A percentile compares a stretch with the other conserved stretches of the same genome.
phyloP scores from a whole-genome alignment of 2,888 invertebrate species.

The Tortrix viridana region DNA sequence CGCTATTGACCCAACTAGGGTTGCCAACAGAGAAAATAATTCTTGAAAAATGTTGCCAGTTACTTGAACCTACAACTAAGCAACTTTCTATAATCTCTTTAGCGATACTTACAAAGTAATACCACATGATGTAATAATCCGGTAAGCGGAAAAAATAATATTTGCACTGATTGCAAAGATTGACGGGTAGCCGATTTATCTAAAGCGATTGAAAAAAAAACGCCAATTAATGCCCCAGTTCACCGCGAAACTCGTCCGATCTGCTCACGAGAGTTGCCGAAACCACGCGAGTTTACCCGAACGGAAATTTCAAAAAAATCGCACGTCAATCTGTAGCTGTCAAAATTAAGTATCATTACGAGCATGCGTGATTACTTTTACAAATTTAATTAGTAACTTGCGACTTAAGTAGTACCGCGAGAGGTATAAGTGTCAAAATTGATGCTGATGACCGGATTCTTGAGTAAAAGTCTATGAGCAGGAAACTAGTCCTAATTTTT shows the following conservation, averaged over 20 bases:
- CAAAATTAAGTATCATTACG: conserved; percentile 41
- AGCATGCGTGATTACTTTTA: conserved; percentile 51
- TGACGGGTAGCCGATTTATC: conserved; percentile 59
- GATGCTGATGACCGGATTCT: not conserved
- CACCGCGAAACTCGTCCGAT: conserved; percentile 48
- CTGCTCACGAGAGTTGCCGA: conserved; percentile 6
- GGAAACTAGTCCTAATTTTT: conserved; percentile 25
- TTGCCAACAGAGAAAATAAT: conserved; percentile 13
- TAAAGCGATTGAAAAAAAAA: conserved; percentile 52
- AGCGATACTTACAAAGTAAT: conserved; percentile 26
- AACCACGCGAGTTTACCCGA: conserved; percentile 22
- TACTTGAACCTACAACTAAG: conserved; percentile 23
- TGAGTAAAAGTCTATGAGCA: conserved; percentile 29
- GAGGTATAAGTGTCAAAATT: conserved; percentile 43
- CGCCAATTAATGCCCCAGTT: conserved; percentile 61
- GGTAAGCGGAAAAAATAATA: conserved; percentile 47
- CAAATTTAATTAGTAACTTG: conserved; percentile 52
- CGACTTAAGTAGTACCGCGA: conserved; percentile 45
- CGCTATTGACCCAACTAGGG: conserved; percentile 43
- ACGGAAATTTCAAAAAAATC: conserved; percentile 46
- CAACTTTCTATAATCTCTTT: conserved; percentile 36
- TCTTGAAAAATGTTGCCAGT: not conserved
- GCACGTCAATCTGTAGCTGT: conserved; percentile 50
- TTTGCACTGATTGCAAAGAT: conserved; percentile 50
- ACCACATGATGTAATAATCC: conserved; percentile 40